These are phyloP conservation scores for Drosophila lini DNA, from an alignment of 1,140 invertebrate genomes.

Conservation along the genomic window DNA sequence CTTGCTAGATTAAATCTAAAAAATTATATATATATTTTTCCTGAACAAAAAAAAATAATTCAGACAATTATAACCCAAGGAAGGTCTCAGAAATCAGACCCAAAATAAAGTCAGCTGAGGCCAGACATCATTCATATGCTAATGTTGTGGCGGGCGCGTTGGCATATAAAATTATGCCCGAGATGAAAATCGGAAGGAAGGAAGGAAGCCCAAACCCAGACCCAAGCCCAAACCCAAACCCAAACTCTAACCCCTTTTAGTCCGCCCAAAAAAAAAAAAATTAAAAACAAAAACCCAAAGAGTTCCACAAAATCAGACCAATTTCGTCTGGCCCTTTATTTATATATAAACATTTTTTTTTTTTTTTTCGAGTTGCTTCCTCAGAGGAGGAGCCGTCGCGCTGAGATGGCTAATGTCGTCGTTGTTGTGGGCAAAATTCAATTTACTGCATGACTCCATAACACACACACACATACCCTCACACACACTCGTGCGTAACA, in stretches of 20 bases:
- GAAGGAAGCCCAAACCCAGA: not conserved
- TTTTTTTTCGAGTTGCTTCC: not conserved
- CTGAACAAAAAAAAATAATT: not conserved
- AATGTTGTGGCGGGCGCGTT: constrained; percentile 41
- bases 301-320: constrained; percentile 33
- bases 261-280: constrained; percentile 9
- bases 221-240: not conserved
- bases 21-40: no score
- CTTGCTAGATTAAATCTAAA: no score
- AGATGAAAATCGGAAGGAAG: constrained; percentile 12
- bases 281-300: constrained; percentile 16
- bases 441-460: constrained; percentile 80
- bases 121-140: constrained; percentile 58
- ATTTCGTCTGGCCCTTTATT: constrained; percentile 11
- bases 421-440: constrained; percentile 80
- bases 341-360: constrained; percentile 15
- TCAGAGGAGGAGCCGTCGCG: constrained; percentile 5
- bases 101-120: not conserved
- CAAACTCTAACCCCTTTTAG: constrained; percentile 1
- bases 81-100: constrained; percentile 5
- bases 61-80: constrained; percentile 28
- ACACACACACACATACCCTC: constrained; percentile 53
- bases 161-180: constrained; percentile 62
- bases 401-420: constrained; percentile 77
- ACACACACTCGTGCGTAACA: constrained; percentile 2